Evolutionary conservation across 2,113 vertebrate genomes (phyloP), one percentile per base, ranked within the genome.

Genomic region (Epinephelus fuscoguttatus): DNA sequence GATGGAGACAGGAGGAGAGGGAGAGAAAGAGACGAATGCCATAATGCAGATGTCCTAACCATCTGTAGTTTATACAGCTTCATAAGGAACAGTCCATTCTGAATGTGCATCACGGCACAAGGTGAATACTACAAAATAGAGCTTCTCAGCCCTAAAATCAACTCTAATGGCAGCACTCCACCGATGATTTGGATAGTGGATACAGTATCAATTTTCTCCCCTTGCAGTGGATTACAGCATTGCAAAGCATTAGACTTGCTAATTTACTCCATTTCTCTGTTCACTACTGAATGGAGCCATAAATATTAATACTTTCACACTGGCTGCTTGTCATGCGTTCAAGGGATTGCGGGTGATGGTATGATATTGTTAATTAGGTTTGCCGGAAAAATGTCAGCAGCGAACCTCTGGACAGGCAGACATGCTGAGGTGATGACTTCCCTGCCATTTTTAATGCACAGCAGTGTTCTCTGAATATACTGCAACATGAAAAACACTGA

Each of bases 181-280:
- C 75, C 49, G 6, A 21, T 86, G 71, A 74, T 84, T 86, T 78
- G 49, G 78, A 78, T 61, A 37, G 70, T 55, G 67, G 42, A 70
- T 79, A 75, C 67, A 53, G 70, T 83, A 81, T 88, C 69, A 77
- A 71, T 82, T 76, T 68, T 80, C 82, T 74, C 67, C 52, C 50
- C 63, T 82, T 59, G 78, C 69, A 69, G 64, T 40, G 53, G 68
- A 84, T 81, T 73, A 73, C 75, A 81, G 64, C 72, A 45, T 33
- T 55, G 90, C 66, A 78, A 78, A 66, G 80, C 81, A 94, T 93
- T 93, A 94, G 87, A 94, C 87, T 94, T 93, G 90, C 90, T 90
- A 93, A 93, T 93, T 81, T 59, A 71, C 77, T 79, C 80, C 45
- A 80, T 72, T 89, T 93, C 80, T 83, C 75, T 91, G 53, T 88